These are phyloP conservation scores for Hycleus cichorii DNA, from an alignment of 1,140 invertebrate genomes.

Conservation along the genomic window DNA sequence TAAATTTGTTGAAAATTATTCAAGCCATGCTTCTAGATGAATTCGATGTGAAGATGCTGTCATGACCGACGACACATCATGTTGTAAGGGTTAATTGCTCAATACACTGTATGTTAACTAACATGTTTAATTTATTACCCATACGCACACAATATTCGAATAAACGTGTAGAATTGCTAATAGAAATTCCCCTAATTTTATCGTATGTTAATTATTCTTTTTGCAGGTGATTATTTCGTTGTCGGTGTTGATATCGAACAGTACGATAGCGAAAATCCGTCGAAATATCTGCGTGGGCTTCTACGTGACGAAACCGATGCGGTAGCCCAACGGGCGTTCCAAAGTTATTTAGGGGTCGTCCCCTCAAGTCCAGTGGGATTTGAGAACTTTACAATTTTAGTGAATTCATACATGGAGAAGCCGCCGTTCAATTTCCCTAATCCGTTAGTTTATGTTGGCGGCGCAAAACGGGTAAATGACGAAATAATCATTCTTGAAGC, in stretches of 20 bases:
- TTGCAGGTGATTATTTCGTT: slow-evolving; percentile 77
- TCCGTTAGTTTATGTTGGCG: slow-evolving; percentile 61
- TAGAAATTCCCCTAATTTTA: no score
- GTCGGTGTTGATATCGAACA: slow-evolving; percentile 85
- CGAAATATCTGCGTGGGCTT: slow-evolving; percentile 67
- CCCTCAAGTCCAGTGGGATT: slow-evolving; percentile 63
- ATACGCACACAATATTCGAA: no score
- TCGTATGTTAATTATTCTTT: not conserved
- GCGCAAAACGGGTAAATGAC: slow-evolving; percentile 58
- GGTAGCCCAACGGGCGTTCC: slow-evolving; percentile 53
- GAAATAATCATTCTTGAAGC: not conserved
- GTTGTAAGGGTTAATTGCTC: no score
- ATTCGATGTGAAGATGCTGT: no score
- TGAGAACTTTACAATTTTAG: slow-evolving; percentile 64
- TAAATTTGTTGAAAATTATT: no score
- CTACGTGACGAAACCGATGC: slow-evolving; percentile 53
- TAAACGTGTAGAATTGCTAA: no score
- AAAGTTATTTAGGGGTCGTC: slow-evolving; percentile 66
- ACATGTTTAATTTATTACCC: no score
- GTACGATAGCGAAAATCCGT: slow-evolving; percentile 66
- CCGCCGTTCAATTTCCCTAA: slow-evolving; percentile 83
- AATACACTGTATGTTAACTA: no score
- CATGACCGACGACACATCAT: no score
- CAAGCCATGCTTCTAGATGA: no score
- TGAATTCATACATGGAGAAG: slow-evolving; percentile 70